A percentile compares a stretch with the other conserved stretches of the same genome.
Evolutionary conservation across 1,140 invertebrate genomes (phyloP).

Genomic region (Caerostris extrusa): DNA sequence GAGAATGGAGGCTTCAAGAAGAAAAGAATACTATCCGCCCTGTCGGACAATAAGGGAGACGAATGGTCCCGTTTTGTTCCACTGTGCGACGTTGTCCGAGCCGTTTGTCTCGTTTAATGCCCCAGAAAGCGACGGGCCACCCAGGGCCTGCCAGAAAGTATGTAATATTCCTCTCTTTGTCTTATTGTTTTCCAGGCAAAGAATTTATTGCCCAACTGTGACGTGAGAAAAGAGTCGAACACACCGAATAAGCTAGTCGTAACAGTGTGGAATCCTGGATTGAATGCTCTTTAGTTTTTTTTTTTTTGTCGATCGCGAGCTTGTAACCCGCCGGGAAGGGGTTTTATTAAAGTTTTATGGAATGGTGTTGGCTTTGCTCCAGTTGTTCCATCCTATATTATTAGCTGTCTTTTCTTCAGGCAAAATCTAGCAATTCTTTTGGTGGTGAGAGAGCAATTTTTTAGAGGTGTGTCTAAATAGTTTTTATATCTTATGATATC

Average conservation of each 20-base stretch:
- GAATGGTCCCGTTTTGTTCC: constrained; percentile 43
- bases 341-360: too few relatives aligned
- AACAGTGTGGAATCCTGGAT: not conserved
- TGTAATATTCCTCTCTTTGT: constrained; percentile 14
- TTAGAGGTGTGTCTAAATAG: too few relatives aligned
- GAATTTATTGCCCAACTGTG: constrained; percentile 11
- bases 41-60: constrained; percentile 39
- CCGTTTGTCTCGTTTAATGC: constrained; percentile 49
- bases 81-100: not conserved
- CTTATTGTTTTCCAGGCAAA: not conserved
- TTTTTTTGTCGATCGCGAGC: too few relatives aligned
- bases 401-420: too few relatives aligned
- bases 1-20: not conserved
- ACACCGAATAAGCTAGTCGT: not conserved
- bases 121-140: constrained; percentile 9
- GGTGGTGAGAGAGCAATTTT: too few relatives aligned
- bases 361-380: too few relatives aligned
- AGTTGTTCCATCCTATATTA: too few relatives aligned
- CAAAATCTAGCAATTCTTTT: too few relatives aligned
- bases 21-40: not conserved
- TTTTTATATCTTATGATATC: too few relatives aligned
- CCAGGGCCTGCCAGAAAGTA: not conserved
- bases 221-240: constrained; percentile 28
- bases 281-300: not conserved
- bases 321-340: too few relatives aligned